Conservation (phyloP, 2,113 vertebrate genomes). For the Etheostoma cragini region DNA sequence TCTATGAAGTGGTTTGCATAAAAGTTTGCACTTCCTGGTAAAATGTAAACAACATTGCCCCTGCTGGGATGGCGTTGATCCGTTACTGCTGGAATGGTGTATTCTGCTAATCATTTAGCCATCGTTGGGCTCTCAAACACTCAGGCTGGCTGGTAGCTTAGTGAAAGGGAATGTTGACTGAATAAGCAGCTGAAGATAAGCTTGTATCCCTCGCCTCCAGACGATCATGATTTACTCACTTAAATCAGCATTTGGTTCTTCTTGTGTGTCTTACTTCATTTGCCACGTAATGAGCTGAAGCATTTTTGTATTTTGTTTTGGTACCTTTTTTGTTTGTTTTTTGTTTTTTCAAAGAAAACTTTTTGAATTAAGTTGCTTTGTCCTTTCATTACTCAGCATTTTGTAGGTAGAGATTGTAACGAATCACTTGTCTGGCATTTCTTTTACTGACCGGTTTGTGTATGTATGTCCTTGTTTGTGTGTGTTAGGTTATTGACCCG, state of each 20-base stretch:
- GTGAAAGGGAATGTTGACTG: slow-evolving; percentile 24
- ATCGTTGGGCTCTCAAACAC: neutral
- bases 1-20: neutral
- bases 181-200: slow-evolving; percentile 31
- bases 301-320: neutral
- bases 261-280: slow-evolving; percentile 4
- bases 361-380: slow-evolving; percentile 27
- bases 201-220: slow-evolving; percentile 29
- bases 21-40: neutral
- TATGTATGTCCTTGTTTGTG: slow-evolving; percentile 4
- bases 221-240: slow-evolving; percentile 12
- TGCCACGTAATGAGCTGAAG: neutral
- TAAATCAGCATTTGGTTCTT: slow-evolving; percentile 8
- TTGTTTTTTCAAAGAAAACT: neutral
- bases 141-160: slow-evolving; percentile 53
- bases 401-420: neutral
- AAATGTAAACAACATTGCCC: neutral
- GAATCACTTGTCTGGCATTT: neutral
- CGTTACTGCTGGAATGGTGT: neutral
- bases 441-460: slow-evolving; percentile 8
- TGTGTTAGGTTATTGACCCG: slow-evolving; percentile 93
- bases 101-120: neutral
- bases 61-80: neutral
- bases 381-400: slow-evolving; percentile 43
- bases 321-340: neutral